Conservation (phyloP, 2,888 invertebrate genomes). For the Pachliopta kotzebuea region DNA sequence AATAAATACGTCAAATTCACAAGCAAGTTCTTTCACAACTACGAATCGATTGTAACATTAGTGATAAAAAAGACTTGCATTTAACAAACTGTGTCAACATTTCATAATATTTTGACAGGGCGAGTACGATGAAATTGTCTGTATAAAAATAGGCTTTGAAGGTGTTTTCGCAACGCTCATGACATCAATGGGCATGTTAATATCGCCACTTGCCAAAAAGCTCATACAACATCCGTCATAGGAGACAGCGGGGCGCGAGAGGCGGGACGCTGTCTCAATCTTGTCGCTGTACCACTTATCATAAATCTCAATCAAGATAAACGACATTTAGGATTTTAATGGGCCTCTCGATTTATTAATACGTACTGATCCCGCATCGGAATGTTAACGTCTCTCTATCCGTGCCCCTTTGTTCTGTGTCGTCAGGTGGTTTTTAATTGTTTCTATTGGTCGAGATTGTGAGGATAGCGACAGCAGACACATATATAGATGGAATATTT, state of each 20-base stretch:
- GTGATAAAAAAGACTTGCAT: constrained; percentile 9
- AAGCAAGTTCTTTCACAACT: not conserved
- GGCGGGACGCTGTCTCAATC: constrained; percentile 61
- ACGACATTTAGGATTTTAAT: constrained; percentile 73
- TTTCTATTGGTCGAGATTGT: constrained; percentile 22
- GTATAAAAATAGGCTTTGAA: constrained; percentile 16
- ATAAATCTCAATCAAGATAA: constrained; percentile 77
- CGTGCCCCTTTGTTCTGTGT: constrained; percentile 25
- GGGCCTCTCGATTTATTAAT: constrained; percentile 68
- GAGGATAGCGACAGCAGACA: constrained; percentile 2
- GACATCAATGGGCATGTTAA: constrained; percentile 25
- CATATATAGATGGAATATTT: constrained; percentile 16
- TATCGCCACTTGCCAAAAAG: constrained; percentile 30
- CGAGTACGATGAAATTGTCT: constrained; percentile 17
- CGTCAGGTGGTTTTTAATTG: constrained; percentile 31
- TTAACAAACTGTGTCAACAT: constrained; percentile 4
- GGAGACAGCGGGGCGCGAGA: constrained; percentile 28
- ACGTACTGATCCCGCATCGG: constrained; percentile 45
- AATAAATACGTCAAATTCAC: not conserved
- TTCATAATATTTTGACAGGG: constrained; percentile 19
- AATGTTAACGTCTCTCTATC: constrained; percentile 40
- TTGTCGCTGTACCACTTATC: constrained; percentile 59
- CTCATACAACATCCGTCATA: constrained; percentile 24
- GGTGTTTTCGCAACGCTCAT: constrained; percentile 15
- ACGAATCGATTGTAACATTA: not conserved